Conservation (phyloP, 2,888 invertebrate species). For the Yponomeuta plumbellus region DNA sequence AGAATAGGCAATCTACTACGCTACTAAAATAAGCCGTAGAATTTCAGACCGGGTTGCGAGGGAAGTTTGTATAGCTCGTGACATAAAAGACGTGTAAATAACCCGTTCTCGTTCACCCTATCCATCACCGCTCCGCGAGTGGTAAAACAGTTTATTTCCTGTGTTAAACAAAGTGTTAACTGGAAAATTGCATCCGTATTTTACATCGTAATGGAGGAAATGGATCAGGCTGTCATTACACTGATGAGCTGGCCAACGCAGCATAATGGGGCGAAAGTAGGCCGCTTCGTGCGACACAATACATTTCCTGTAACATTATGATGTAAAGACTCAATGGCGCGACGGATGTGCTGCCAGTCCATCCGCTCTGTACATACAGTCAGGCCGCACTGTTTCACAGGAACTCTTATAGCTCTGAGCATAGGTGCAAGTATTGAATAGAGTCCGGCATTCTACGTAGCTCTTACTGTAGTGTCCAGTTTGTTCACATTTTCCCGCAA, state of each 20-base stretch:
- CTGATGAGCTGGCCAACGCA: conserved; percentile 33
- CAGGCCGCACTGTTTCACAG: not conserved
- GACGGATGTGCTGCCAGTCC: conserved; percentile 34
- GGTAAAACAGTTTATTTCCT: not conserved
- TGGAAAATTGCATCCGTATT: not conserved
- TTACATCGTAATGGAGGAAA: conserved; percentile 40
- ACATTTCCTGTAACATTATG: conserved; percentile 41
- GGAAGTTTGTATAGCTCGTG: too few relatives aligned
- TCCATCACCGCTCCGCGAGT: too few relatives aligned
- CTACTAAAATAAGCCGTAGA: too few relatives aligned
- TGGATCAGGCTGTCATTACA: conserved; percentile 36
- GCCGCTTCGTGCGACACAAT: conserved; percentile 41
- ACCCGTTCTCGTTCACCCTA: too few relatives aligned
- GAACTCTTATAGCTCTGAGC: not conserved
- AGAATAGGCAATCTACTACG: too few relatives aligned
- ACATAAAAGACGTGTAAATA: too few relatives aligned
- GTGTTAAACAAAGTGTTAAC: not conserved
- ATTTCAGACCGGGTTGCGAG: too few relatives aligned
- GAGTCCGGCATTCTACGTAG: not conserved
- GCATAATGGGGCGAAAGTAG: conserved; percentile 51
- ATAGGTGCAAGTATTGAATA: not conserved
- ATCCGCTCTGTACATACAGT: not conserved
- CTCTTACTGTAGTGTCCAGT: not conserved
- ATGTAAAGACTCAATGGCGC: conserved; percentile 14
- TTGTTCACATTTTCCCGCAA: not conserved